Evolutionary conservation across 2,888 invertebrate species (phyloP).

Genomic region (Orthosia incerta): DNA sequence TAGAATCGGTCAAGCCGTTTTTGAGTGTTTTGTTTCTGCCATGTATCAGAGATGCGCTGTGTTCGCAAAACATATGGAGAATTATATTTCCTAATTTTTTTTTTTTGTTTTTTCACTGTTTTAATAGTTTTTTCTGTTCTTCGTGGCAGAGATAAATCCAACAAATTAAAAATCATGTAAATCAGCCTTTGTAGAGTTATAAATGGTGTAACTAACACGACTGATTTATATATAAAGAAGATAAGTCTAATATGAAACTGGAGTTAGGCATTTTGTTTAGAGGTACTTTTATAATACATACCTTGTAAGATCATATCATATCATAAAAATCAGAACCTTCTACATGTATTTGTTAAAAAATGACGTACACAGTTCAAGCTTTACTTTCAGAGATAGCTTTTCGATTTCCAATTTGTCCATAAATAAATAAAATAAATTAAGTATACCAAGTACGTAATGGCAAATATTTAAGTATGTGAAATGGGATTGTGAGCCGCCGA

Average conservation of each 20-base stretch:
- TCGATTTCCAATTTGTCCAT: conserved; percentile 6
- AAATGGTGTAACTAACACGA: no score
- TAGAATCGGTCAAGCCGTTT: no score
- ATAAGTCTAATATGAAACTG: neutral
- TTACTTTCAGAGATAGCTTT: neutral
- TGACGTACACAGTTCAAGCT: neutral
- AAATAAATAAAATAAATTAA: neutral
- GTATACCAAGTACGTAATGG: neutral
- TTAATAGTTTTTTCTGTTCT: no score
- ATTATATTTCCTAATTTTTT: no score
- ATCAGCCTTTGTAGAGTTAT: no score
- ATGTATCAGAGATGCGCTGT: no score
- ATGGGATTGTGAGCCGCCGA: conserved; percentile 37
- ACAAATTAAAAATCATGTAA: no score
- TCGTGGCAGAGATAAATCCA: no score
- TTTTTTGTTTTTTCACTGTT: no score
- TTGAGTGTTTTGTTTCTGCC: no score
- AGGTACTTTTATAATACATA: neutral
- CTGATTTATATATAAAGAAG: no score
- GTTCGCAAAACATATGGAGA: no score
- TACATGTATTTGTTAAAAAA: neutral
- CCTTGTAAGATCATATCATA: neutral
- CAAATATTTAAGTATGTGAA: conserved; percentile 32
- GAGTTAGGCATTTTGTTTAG: neutral
- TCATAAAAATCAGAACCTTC: neutral